Percentiles rank a stretch among this genome's conserved stretches.
phyloP scores from a whole-genome alignment of 2,888 invertebrate species.

The Temnothorax ravouxi region DNA sequence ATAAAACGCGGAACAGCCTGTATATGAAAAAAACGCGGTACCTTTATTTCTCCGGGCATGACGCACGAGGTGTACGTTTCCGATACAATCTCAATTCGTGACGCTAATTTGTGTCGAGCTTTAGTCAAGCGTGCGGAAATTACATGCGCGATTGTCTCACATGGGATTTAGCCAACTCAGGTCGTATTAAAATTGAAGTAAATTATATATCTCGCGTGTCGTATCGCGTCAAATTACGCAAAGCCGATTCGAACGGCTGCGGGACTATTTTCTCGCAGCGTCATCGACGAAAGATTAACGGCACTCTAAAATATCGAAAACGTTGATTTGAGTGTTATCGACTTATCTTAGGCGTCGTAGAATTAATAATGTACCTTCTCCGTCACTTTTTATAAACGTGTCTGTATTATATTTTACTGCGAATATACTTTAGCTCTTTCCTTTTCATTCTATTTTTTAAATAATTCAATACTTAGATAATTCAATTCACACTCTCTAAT shows the following conservation, averaged over 20 bases:
- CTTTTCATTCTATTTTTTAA: background rate
- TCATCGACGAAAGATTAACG: constrained; percentile 15
- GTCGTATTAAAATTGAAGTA: constrained; percentile 19
- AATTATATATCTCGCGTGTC: constrained; percentile 11
- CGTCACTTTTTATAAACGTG: background rate
- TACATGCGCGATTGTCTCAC: constrained; percentile 1
- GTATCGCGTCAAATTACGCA: constrained; percentile 8
- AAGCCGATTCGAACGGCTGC: background rate
- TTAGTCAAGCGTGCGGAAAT: constrained; percentile 19
- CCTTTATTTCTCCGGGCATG: background rate
- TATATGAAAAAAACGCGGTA: background rate
- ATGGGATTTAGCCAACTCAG: background rate
- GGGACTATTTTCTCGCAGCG: background rate
- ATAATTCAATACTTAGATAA: background rate
- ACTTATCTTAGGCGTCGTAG: constrained; percentile 15
- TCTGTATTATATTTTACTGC: constrained; percentile 3
- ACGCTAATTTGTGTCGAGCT: constrained; percentile 24
- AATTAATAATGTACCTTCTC: constrained; percentile 37
- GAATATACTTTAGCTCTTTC: no score
- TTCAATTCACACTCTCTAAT: background rate
- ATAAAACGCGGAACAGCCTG: background rate
- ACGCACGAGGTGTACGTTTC: background rate
- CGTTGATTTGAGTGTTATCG: constrained; percentile 7
- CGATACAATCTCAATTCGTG: constrained; percentile 34
- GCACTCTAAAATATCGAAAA: background rate